Percentiles rank a stretch among this genome's conserved stretches.
Evolutionary conservation across 2,113 vertebrate species (phyloP).

Genomic region (Oncorhynchus keta): DNA sequence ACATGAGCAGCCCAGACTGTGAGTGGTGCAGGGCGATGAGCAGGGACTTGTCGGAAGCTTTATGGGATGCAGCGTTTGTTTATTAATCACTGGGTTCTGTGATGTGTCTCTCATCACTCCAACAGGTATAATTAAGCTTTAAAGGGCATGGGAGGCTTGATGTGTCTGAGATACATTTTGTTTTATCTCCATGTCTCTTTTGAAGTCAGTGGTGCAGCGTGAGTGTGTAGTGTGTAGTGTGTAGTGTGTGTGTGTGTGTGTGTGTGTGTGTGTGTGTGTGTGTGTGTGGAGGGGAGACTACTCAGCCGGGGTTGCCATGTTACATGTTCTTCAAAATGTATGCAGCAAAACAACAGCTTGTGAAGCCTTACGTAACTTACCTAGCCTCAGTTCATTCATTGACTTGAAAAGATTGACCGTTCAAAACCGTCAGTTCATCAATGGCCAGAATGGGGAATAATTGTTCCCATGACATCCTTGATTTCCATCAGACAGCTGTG

Average conservation of each 20-base stretch:
- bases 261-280: slow-evolving; percentile 20
- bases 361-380: slow-evolving; percentile 55
- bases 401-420: slow-evolving; percentile 52
- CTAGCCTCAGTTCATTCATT: slow-evolving; percentile 28
- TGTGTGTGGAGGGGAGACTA: slow-evolving; percentile 15
- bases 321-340: slow-evolving; percentile 50
- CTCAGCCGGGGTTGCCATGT: slow-evolving; percentile 45
- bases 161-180: slow-evolving; percentile 79
- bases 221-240: neutral
- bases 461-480: slow-evolving; percentile 52
- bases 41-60: slow-evolving; percentile 87
- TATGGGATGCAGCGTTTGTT: slow-evolving; percentile 81
- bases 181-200: slow-evolving; percentile 71
- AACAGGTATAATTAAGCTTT: slow-evolving; percentile 87
- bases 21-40: slow-evolving; percentile 74
- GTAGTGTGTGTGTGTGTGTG: slow-evolving; percentile 7
- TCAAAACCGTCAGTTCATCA: slow-evolving; percentile 43
- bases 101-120: slow-evolving; percentile 83
- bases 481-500: slow-evolving; percentile 56
- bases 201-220: slow-evolving; percentile 59
- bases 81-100: slow-evolving; percentile 82
- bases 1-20: slow-evolving; percentile 70
- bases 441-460: slow-evolving; percentile 50
- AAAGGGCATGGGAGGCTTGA: slow-evolving; percentile 77
- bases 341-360: slow-evolving; percentile 50